Percentiles rank a stretch among this genome's conserved stretches.
Evolutionary conservation across 1,140 invertebrate genomes (phyloP).

Genomic region (Diachasma alloeum): DNA sequence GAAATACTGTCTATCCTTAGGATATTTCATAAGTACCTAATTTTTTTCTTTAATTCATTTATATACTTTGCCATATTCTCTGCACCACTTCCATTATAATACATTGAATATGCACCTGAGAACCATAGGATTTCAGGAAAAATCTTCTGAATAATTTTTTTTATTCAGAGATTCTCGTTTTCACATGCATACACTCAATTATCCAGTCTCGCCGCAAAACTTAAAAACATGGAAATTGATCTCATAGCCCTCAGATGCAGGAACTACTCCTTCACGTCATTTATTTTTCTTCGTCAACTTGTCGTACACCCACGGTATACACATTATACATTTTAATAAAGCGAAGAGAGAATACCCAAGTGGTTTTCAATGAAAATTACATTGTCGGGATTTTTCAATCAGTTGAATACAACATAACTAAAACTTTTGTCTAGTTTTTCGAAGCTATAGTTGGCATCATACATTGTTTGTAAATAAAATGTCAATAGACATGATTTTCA

Average conservation of each 20-base stretch:
- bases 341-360: slow-evolving; percentile 7
- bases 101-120: slow-evolving; percentile 32
- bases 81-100: neutral
- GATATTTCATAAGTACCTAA: slow-evolving; percentile 36
- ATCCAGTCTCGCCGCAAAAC: neutral
- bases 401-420: too few relatives aligned
- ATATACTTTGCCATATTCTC: neutral
- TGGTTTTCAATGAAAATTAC: neutral
- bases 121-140: slow-evolving; percentile 18
- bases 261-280: neutral
- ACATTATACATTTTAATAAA: slow-evolving; percentile 35
- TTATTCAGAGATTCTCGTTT: too few relatives aligned
- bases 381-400: neutral
- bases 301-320: slow-evolving; percentile 26
- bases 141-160: neutral
- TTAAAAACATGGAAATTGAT: neutral
- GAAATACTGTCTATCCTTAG: slow-evolving; percentile 38
- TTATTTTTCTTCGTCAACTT: slow-evolving; percentile 20
- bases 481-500: too few relatives aligned
- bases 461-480: too few relatives aligned
- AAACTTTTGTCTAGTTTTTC: too few relatives aligned
- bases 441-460: too few relatives aligned
- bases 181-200: neutral
- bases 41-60: slow-evolving; percentile 25
- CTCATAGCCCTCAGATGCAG: slow-evolving; percentile 38